Percentiles rank a stretch among this genome's conserved stretches.
phyloP scores from a whole-genome alignment of 2,888 invertebrate species.

The Glyphotaelius pellucidus region DNA sequence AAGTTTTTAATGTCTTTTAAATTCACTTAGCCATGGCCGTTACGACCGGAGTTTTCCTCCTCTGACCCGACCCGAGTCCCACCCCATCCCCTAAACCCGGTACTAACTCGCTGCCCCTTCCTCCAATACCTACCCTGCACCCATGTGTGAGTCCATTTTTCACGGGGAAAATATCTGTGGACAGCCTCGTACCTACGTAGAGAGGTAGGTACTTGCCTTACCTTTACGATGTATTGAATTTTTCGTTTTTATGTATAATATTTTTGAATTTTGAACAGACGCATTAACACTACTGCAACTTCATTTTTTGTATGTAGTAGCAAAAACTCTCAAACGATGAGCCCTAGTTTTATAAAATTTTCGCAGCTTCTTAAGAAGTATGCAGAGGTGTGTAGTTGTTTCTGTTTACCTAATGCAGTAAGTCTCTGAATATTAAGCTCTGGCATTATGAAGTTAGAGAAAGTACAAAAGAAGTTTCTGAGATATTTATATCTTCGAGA shows the following conservation, averaged over 20 bases:
- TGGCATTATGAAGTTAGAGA: no score
- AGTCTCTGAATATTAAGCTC: background rate
- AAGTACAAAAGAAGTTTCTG: no score
- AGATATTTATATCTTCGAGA: no score
- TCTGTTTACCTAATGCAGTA: background rate
- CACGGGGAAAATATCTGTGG: background rate
- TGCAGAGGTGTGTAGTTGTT: background rate
- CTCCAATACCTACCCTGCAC: background rate
- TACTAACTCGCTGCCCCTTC: background rate
- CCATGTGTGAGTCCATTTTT: background rate
- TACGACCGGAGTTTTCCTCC: constrained; percentile 22
- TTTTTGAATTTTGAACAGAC: background rate
- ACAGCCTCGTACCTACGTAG: background rate
- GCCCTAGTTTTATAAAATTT: background rate
- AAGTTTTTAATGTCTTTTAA: constrained; percentile 62
- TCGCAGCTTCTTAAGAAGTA: background rate
- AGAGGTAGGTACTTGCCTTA: no score
- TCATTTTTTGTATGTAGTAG: background rate
- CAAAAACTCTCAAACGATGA: background rate
- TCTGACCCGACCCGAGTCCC: background rate
- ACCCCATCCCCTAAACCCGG: background rate
- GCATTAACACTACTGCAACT: background rate
- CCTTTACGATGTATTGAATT: background rate
- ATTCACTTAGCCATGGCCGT: constrained; percentile 59
- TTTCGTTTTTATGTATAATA: background rate